These are phyloP conservation scores for Sciaenops ocellatus DNA, from an alignment of 2,797 vertebrate species.

Conservation along the genomic window DNA sequence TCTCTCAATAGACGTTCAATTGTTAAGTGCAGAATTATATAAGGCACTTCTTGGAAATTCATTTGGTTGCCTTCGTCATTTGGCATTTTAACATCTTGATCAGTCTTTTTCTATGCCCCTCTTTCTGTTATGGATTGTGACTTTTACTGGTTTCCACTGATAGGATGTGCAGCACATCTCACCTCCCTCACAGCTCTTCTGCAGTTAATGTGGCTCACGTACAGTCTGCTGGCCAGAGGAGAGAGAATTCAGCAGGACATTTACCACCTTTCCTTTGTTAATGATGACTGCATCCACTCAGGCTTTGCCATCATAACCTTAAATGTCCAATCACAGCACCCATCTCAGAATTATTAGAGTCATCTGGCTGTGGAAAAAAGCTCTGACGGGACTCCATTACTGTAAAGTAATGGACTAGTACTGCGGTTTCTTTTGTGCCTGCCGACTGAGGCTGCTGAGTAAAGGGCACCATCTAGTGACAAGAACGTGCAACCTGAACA, in stretches of 20 bases:
- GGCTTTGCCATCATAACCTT: conserved; percentile 44
- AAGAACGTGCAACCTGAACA: conserved; percentile 21
- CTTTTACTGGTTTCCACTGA: conserved; percentile 63
- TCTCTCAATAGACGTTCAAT: conserved; percentile 13
- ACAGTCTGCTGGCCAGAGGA: conserved; percentile 23
- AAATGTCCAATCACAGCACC: conserved; percentile 52
- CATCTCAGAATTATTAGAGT: conserved; percentile 49
- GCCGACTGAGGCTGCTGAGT: conserved; percentile 14
- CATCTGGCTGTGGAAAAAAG: conserved; percentile 42
- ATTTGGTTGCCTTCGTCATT: conserved; percentile 6
- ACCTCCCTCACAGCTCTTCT: conserved; percentile 44
- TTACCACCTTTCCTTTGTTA: conserved; percentile 50
- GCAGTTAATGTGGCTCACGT: conserved; percentile 49
- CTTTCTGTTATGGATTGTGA: conserved; percentile 48
- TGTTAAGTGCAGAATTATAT: conserved; percentile 9
- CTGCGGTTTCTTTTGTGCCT: conserved; percentile 19
- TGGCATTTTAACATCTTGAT: conserved; percentile 45
- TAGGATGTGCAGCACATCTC: conserved; percentile 53
- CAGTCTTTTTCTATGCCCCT: conserved; percentile 22
- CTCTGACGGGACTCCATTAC: conserved; percentile 49
- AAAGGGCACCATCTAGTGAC: conserved; percentile 75
- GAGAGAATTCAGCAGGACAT: conserved; percentile 50
- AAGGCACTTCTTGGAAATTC: conserved; percentile 17
- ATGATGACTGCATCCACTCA: conserved; percentile 51
- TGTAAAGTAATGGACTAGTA: conserved; percentile 44